Evolutionary conservation across 2,113 vertebrate species (phyloP), one percentile per base, ranked within the genome.

Genomic region (Globicephala melas): DNA sequence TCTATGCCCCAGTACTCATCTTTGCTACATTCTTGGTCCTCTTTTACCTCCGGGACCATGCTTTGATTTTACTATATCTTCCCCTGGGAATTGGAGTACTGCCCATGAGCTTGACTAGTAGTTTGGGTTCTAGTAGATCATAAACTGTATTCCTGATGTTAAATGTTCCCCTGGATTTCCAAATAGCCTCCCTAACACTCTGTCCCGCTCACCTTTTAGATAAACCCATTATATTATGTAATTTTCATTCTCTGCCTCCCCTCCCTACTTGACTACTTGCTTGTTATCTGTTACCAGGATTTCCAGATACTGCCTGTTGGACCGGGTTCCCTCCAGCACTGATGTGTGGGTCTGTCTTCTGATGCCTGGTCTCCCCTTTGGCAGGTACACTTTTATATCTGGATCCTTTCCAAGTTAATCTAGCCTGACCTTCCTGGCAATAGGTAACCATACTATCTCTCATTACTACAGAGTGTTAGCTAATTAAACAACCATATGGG

Each of bases 401-500:
- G 74, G 21, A 53, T 81, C 68, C 58, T 89, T 96, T 86, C 80
- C 95, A 95, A 53, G 17, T 80, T 50, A 13, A 81, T 50, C 79
- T 73, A 93, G 67, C 62, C 79, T 70, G 83, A 36, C 62, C 53
- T 81, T 93, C 33, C 58, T 80, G 33, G 8, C 50, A 36, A 25
- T 74, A 77, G 73, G 31, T 83, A 79, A 41, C 63, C 86, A 76
- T 26, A 47, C 79, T 65, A 36, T 50, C 33, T 94, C 63, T 89
- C 79, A 94, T 96, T 80, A 53, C 83, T 87, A 25, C 36, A 89
- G 70, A 95, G 74, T 80, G 58, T 62, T 90, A 95, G 87, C 93
- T 96, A 94, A 94, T 96, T 96, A 80, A 93, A 87, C 44, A 90
- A 47, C 68, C 58, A 26, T 71, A 86, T 92, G 94, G n/a, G 33